phyloP scores from a whole-genome alignment of 92 coral and sea anemone genomes.

The Micromussa lordhowensis region DNA sequence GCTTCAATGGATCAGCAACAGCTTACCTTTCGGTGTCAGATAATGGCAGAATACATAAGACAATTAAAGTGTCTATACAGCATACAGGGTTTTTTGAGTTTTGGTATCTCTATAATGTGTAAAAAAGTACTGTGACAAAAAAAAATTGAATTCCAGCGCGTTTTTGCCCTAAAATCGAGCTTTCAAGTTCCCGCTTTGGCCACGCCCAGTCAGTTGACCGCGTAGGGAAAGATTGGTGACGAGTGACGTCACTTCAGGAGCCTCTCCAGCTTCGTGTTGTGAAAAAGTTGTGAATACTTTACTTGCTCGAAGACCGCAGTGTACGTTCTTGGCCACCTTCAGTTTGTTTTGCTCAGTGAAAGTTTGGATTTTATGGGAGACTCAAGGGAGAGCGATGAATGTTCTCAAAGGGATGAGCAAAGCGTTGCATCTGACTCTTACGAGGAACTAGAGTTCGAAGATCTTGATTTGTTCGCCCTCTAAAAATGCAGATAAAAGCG shows the following conservation, averaged over 20 bases:
- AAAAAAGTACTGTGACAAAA: no score
- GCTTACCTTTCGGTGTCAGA: constrained; percentile 1
- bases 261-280: background rate
- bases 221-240: background rate
- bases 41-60: constrained; percentile 9
- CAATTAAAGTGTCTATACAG: no score
- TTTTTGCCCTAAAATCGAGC: no score
- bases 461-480: background rate
- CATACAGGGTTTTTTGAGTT: no score
- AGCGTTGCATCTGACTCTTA: background rate
- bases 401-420: background rate
- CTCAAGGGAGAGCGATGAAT: background rate
- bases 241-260: constrained; percentile 23
- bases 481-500: background rate
- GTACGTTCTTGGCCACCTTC: background rate
- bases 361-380: background rate
- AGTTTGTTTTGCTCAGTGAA: background rate
- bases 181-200: no score
- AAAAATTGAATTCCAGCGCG: no score
- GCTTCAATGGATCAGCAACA: background rate
- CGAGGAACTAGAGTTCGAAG: constrained; percentile 28
- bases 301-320: background rate
- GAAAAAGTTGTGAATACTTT: no score
- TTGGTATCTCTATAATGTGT: no score
- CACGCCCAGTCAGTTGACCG: background rate